Percentiles rank a stretch among this genome's conserved stretches.
These are phyloP conservation scores for Hipposideros armiger DNA, from an alignment of 2,113 vertebrate species.

Conservation along the genomic window DNA sequence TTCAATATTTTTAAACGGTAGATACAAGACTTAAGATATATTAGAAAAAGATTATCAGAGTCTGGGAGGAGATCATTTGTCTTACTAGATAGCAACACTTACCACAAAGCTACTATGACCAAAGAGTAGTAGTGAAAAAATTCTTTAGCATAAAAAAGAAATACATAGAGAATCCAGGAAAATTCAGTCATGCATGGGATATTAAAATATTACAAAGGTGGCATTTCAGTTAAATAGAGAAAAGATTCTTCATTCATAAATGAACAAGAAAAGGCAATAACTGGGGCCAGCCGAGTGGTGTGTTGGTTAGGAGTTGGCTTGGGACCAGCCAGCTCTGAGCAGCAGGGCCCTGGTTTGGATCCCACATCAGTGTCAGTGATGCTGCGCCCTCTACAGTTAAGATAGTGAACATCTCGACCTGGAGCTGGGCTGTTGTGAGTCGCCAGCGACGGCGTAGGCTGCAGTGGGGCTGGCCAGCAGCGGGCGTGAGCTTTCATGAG, in stretches of 20 bases:
- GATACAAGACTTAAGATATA: neutral
- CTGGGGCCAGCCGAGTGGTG: neutral
- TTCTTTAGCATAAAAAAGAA: neutral
- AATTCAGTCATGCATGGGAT: neutral
- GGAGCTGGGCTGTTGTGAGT: no score
- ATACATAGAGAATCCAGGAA: slow-evolving; percentile 8
- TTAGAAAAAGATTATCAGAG: neutral
- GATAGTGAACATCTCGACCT: no score
- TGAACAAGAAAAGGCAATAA: neutral
- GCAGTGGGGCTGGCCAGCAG: no score
- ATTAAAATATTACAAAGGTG: slow-evolving; percentile 7
- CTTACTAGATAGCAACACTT: neutral
- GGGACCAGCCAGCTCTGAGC: no score
- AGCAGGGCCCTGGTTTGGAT: no score
- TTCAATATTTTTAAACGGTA: neutral
- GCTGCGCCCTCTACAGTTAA: no score
- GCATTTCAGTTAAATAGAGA: neutral
- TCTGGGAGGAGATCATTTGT: neutral
- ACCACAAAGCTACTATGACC: neutral
- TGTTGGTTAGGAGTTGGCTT: no score
- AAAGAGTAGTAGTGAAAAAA: neutral
- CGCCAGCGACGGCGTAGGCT: no score
- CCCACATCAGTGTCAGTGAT: no score
- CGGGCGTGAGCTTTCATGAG: no score
- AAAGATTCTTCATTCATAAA: neutral